A percentile compares a stretch with the other conserved stretches of the same genome.
phyloP scores from a whole-genome alignment of 2,113 vertebrate species.

The Origma solitaria region DNA sequence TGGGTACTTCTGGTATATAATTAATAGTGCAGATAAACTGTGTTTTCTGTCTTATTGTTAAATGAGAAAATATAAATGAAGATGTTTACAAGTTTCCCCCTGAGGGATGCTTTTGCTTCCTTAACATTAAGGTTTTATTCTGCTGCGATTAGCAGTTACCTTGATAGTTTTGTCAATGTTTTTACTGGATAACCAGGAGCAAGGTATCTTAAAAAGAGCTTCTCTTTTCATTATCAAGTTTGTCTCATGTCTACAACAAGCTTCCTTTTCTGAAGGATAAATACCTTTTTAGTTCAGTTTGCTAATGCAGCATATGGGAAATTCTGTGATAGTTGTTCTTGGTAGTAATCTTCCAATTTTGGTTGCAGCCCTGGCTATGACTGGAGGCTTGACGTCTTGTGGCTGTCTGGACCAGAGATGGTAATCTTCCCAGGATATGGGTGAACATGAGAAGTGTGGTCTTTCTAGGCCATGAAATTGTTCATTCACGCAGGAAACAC shows the following conservation, averaged over 20 bases:
- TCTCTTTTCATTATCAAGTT: not conserved
- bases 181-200: not conserved
- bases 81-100: not conserved
- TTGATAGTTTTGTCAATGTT: not conserved
- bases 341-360: constrained; percentile 37
- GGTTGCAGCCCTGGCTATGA: not conserved
- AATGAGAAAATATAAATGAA: not conserved
- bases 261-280: not conserved
- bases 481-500: not conserved
- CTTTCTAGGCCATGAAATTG: not conserved
- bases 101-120: not conserved
- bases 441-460: not conserved
- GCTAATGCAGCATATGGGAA: not conserved
- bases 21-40: not conserved
- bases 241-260: not conserved
- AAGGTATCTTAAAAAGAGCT: not conserved
- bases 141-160: not conserved
- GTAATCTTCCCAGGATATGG: constrained; percentile 2
- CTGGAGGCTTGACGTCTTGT: not conserved
- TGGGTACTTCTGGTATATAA: not conserved
- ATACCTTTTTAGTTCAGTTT: not conserved
- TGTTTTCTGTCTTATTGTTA: not conserved
- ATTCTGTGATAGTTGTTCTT: not conserved
- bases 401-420: constrained; percentile 32
- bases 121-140: not conserved